Evolutionary conservation across 2,113 vertebrate genomes (phyloP), one percentile per base, ranked within the genome.

Genomic region (Hemiscyllium ocellatum): DNA sequence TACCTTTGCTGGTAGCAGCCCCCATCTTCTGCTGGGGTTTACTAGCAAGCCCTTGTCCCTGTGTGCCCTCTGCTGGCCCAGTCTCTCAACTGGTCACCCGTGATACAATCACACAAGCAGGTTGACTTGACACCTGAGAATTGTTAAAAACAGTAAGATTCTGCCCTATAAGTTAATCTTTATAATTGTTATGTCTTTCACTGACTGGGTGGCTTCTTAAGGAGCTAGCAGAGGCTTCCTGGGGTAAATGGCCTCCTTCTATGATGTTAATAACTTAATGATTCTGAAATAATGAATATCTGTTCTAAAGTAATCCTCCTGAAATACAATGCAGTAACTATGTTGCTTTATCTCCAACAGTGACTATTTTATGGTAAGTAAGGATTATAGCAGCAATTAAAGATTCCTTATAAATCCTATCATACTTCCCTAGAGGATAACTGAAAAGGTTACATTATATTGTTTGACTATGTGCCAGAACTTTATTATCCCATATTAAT

Each of bases 321-420:
- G 15, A 19, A 37, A 19, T 47, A 66, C 19, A n/a, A 66, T 66
- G 19, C 61, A 33, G 89, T 22, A n/a, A 93, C 89, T 66, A 66
- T 66, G 89, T 37, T 66, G 17, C 33, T 19, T 33, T 42, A n/a
- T 66, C 61, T 93, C 89, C 89, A 66, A 61, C 61, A 93, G 61
- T 66, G 61, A 66, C 66, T 66, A 22, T 68, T 68, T 93, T 93
- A 93, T 66, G 33, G 61, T 17, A 24, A 66, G 89, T 4, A 66
- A 93, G n/a, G 61, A 93, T 93, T 65, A 65, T 3, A 93, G 89
- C 56, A 66, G 61, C 89, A 66, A n/a, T 65, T 91, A 91, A n/a
- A n/a, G 65, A 56, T 89, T 91, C 87, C 56, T 91, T 61, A 17
- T 33, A 61, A 90, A 56, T 52, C 56, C 87, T 19, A 3, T n/a